Conservation (phyloP, 2,113 vertebrate genomes). For the Monopterus albus region DNA sequence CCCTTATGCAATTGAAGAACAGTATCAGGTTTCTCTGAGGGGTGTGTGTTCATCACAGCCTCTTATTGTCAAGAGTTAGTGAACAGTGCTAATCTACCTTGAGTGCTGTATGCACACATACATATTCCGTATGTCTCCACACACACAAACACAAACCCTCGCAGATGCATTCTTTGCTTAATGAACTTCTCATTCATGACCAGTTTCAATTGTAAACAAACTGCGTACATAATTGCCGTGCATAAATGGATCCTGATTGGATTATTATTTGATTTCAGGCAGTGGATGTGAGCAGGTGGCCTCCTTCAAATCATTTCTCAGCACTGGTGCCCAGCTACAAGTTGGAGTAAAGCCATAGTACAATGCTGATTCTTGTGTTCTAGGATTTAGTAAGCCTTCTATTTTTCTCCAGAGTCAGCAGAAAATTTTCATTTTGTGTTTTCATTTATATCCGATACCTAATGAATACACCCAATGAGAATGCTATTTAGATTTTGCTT, state of each 20-base stretch:
- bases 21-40: too few relatives aligned
- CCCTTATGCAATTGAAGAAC: too few relatives aligned
- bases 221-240: constrained; percentile 71
- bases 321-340: constrained; percentile 45
- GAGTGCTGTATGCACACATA: not conserved
- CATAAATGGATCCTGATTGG: constrained; percentile 78
- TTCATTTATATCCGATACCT: not conserved
- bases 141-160: constrained; percentile 9
- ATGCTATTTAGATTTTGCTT: constrained; percentile 25
- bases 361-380: constrained; percentile 6
- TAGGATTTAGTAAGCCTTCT: too few relatives aligned
- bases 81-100: too few relatives aligned
- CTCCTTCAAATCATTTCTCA: constrained; percentile 54
- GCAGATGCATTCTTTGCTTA: constrained; percentile 67
- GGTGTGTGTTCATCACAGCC: too few relatives aligned
- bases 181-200: constrained; percentile 76
- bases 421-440: not conserved
- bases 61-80: too few relatives aligned
- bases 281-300: constrained; percentile 78
- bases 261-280: constrained; percentile 84
- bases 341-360: constrained; percentile 43
- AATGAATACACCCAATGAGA: constrained; percentile 30
- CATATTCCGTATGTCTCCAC: not conserved
- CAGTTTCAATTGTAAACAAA: constrained; percentile 80
- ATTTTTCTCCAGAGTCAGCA: not conserved